phyloP scores from a whole-genome alignment of 2,797 vertebrate species.

The Lophura swinhoii region DNA sequence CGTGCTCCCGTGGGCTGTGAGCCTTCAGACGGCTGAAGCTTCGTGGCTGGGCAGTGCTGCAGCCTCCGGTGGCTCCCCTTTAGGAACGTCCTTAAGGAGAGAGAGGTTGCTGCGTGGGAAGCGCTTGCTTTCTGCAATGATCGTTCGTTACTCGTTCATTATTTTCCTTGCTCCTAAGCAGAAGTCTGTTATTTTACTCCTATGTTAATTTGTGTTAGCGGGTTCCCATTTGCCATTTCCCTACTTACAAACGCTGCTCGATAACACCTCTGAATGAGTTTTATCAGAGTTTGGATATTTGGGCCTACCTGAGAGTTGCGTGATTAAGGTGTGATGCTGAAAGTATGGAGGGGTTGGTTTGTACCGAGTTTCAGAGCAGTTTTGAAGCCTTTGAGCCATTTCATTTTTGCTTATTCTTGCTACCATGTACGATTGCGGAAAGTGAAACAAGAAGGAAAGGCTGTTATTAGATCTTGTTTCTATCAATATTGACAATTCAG shows the following conservation, averaged over 20 bases:
- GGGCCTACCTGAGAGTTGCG: neutral
- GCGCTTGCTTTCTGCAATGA: neutral
- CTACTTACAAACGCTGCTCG: neutral
- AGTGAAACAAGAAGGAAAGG: neutral
- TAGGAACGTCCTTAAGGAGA: neutral
- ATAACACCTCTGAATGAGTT: neutral
- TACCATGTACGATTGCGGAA: neutral
- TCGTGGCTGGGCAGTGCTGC: neutral
- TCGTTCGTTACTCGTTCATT: neutral
- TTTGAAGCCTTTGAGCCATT: neutral
- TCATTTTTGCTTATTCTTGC: neutral
- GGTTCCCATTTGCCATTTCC: neutral
- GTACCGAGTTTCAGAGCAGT: neutral
- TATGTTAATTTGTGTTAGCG: neutral
- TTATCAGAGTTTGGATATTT: neutral
- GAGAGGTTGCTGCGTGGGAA: neutral
- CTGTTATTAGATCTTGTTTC: slow-evolving; percentile 15
- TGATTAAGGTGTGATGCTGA: neutral
- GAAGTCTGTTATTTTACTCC: neutral
- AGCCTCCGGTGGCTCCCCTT: neutral
- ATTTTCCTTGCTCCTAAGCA: neutral
- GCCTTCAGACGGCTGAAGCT: neutral
- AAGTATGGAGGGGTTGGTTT: neutral
- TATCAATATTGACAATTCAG: neutral
- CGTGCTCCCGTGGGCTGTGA: neutral